phyloP scores from a whole-genome alignment of 2,113 vertebrate genomes.

The Psammodynastes pulverulentus region DNA sequence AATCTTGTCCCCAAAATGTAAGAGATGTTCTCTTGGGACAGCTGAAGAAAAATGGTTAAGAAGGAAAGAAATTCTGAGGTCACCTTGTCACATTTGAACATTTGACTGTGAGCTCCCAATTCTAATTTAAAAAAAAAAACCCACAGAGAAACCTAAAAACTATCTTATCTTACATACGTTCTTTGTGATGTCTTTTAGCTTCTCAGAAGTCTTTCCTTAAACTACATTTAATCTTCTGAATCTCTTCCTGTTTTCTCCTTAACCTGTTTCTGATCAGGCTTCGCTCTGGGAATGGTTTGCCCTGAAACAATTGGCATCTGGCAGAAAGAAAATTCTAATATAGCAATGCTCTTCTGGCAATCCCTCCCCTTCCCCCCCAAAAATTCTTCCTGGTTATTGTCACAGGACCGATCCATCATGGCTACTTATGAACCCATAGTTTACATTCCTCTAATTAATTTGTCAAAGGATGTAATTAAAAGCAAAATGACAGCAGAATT shows the following conservation, averaged over 20 bases:
- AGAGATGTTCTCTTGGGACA: neutral
- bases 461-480: constrained; percentile 19
- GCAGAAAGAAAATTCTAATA: constrained; percentile 16
- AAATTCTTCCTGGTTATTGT: neutral
- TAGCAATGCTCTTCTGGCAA: neutral
- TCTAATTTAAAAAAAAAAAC: neutral
- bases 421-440: constrained; percentile 42
- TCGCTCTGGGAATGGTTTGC: constrained; percentile 29
- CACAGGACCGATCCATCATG: constrained; percentile 21
- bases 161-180: neutral
- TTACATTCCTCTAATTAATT: constrained; percentile 39
- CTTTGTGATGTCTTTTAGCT: constrained; percentile 29
- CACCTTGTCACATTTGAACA: neutral
- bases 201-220: constrained; percentile 25
- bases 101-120: neutral
- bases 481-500: constrained; percentile 1
- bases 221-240: constrained; percentile 1
- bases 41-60: neutral
- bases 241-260: constrained; percentile 30
- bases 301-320: constrained; percentile 5
- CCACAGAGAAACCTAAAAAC: neutral
- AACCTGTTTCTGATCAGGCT: constrained; percentile 36
- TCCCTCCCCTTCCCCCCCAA: neutral
- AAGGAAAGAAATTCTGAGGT: neutral
- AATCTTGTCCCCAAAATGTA: neutral